Evolutionary conservation across 92 coral and sea anemone species (phyloP), one percentile per base, ranked within the genome.

Genomic region (Bergia puertoricense): DNA sequence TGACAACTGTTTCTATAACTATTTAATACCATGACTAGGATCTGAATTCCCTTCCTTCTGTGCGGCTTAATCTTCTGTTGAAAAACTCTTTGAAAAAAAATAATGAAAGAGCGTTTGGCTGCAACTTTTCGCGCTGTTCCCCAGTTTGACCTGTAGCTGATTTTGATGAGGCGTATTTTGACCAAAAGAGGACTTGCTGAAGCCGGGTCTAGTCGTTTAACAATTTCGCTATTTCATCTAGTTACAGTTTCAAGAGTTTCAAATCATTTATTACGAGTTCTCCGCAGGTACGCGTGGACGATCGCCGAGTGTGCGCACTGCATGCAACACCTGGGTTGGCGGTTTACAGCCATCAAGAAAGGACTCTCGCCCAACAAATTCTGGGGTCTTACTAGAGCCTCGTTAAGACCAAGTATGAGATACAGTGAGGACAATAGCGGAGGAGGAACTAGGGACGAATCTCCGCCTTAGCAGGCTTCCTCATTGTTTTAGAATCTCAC

Each of bases 231-330:
- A 11, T 57, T 57, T 57, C 18, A 16, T 57, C 66, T 57, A 16
- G 51, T 46, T 7, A 46, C 6, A 46, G 51, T 46, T 46, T 46
- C 8, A 46, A 30, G 30, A 30, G 30, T 30, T 30, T 8, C 40
- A 42, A 48, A 75, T 8, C n/a, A 56, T 30, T 30, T 30, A 30
- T 16, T 30, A 8, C 71, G 50, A 38, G 82, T 39, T 62, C 66
- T 74, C 59, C 45, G 59, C 80, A 96, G 99, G 88, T 96, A 96
- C 73, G 99, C 99, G 10, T 96, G 99, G 99, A 96, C 99, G 14
- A 96, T 96, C 48, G 99, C 99, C 22, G 99, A 96, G 89, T 96
- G 99, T 82, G 91, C 89, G 44, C 99, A 95, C 76, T 96, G 99
- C 69, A 83, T 89, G 71, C 93, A 94, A 43, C 99, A 96, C 85